These are phyloP conservation scores for Myotis daubentonii DNA, from an alignment of 2,797 vertebrate species.

Conservation along the genomic window DNA sequence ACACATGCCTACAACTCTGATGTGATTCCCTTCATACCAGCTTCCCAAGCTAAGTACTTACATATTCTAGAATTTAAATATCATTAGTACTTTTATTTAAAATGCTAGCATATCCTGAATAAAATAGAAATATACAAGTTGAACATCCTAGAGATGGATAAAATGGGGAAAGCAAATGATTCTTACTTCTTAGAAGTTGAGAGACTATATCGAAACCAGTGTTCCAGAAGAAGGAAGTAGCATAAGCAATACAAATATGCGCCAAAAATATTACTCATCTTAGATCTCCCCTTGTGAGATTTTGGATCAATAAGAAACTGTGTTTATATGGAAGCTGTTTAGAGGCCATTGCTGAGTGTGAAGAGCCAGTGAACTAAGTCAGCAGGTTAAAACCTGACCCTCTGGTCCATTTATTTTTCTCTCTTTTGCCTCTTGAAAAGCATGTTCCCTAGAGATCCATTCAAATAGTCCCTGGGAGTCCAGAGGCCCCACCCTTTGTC, in stretches of 20 bases:
- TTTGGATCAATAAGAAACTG: constrained; percentile 20
- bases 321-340: constrained; percentile 59
- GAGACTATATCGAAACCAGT: constrained; percentile 74
- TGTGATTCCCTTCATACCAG: background rate
- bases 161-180: constrained; percentile 53
- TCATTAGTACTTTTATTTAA: background rate
- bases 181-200: constrained; percentile 78
- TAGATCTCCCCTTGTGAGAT: background rate
- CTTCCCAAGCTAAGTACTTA: background rate
- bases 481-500: constrained; percentile 76
- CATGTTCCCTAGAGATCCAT: constrained; percentile 73
- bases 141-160: background rate
- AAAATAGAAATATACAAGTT: background rate
- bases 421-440: constrained; percentile 75
- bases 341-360: constrained; percentile 8
- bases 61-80: background rate
- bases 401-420: constrained; percentile 67
- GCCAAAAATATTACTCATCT: constrained; percentile 63
- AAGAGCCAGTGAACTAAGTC: constrained; percentile 53
- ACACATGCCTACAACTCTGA: background rate
- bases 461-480: constrained; percentile 62
- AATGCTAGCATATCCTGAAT: background rate
- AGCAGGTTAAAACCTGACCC: constrained; percentile 69
- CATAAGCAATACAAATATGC: constrained; percentile 69
- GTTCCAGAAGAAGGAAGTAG: constrained; percentile 77